A percentile compares a stretch with the other conserved stretches of the same genome.
Conservation (phyloP, 2,113 vertebrate genomes). For the Nycticryphes semicollaris region DNA sequence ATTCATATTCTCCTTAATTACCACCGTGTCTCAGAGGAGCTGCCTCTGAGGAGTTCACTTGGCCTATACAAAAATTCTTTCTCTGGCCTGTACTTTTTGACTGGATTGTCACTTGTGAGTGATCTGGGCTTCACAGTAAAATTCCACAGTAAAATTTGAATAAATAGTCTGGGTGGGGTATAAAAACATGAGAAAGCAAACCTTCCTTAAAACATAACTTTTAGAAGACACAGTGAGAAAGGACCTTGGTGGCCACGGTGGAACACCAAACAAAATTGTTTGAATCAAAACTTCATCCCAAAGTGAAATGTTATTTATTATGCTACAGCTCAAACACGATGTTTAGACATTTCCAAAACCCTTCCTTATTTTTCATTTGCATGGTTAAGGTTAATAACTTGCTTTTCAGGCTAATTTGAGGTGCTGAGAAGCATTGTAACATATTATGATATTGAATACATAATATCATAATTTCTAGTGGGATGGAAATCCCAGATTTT, state of each 20-base stretch:
- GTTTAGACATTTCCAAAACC: background rate
- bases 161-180: background rate
- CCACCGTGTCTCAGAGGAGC: background rate
- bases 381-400: background rate
- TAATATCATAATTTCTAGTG: constrained; percentile 26
- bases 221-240: background rate
- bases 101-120: background rate
- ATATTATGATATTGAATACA: constrained; percentile 24
- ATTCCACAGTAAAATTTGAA: background rate
- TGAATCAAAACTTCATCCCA: background rate
- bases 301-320: constrained; percentile 32
- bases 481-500: constrained; percentile 7
- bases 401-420: background rate
- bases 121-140: background rate
- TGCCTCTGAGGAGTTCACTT: background rate
- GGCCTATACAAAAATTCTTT: background rate
- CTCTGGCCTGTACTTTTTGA: background rate
- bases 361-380: background rate
- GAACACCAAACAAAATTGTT: background rate
- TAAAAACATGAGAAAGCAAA: background rate
- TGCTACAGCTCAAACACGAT: background rate
- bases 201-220: background rate
- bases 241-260: background rate
- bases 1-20: background rate
- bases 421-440: background rate